phyloP scores from a whole-genome alignment of 2,113 vertebrate species.

The Podarcis cretensis region DNA sequence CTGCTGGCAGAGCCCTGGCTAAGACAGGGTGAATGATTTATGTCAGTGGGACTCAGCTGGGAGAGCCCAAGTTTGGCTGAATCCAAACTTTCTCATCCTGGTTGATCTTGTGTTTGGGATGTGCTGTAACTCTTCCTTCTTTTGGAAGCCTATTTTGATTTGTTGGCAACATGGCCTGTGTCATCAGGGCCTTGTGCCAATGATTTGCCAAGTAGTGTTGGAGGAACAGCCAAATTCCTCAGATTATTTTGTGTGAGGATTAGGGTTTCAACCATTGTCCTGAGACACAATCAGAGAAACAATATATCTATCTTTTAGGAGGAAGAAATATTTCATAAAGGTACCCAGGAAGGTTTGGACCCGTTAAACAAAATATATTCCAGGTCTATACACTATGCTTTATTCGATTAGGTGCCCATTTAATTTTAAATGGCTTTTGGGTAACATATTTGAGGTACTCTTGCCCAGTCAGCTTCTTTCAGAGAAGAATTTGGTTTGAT shows the following conservation, averaged over 20 bases:
- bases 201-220: not conserved
- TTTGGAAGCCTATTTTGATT: not conserved
- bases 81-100: too few species aligned
- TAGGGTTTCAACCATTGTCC: not conserved
- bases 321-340: not conserved
- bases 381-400: not conserved
- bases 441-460: not conserved
- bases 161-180: not conserved
- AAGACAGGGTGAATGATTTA: too few species aligned
- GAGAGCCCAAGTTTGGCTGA: too few species aligned
- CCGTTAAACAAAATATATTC: not conserved
- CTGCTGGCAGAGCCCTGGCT: too few species aligned
- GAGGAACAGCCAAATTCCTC: not conserved
- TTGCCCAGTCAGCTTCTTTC: not conserved
- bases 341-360: too few species aligned
- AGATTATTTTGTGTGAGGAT: not conserved
- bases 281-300: not conserved
- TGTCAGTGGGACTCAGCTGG: too few species aligned
- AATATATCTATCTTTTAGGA: not conserved
- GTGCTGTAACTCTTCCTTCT: not conserved
- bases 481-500: not conserved
- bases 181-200: not conserved
- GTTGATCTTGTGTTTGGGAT: not conserved
- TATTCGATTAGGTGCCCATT: not conserved
- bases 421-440: not conserved